These are phyloP conservation scores for Cephus spinipes DNA, from an alignment of 2,888 invertebrate genomes.

Conservation along the genomic window DNA sequence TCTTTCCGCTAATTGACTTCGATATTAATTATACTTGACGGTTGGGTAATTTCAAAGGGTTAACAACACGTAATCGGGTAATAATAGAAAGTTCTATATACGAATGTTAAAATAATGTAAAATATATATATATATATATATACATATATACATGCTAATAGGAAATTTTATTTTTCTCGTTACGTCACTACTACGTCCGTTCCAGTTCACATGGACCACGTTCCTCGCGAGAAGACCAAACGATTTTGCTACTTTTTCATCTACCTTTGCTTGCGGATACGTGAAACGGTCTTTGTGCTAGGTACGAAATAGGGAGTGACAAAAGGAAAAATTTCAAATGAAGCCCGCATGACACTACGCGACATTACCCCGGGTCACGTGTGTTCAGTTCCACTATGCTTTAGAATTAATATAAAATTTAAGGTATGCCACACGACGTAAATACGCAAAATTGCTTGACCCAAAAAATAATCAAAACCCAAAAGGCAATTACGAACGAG, in stretches of 20 bases:
- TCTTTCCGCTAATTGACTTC: constrained; percentile 36
- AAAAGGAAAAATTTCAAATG: constrained; percentile 51
- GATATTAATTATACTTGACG: background rate
- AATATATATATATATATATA: no score
- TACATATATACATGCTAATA: no score
- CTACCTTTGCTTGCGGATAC: constrained; percentile 26
- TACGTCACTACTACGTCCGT: background rate
- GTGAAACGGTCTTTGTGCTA: constrained; percentile 45
- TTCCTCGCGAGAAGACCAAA: constrained; percentile 19
- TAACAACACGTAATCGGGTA: background rate
- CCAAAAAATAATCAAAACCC: no score
- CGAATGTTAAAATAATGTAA: no score
- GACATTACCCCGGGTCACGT: constrained; percentile 20
- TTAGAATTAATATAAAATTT: background rate
- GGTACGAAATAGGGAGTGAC: constrained; percentile 38
- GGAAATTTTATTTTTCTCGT: no score
- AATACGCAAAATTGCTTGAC: no score
- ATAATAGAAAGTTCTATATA: no score
- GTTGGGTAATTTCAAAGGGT: background rate
- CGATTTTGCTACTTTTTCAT: constrained; percentile 31
- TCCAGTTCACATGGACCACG: background rate
- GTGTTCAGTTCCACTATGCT: constrained; percentile 4
- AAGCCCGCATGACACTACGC: constrained; percentile 42
- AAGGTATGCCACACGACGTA: no score
- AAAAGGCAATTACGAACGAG: no score